Evolutionary conservation across 2,888 invertebrate species (phyloP).

Genomic region (Arctia plantaginis): DNA sequence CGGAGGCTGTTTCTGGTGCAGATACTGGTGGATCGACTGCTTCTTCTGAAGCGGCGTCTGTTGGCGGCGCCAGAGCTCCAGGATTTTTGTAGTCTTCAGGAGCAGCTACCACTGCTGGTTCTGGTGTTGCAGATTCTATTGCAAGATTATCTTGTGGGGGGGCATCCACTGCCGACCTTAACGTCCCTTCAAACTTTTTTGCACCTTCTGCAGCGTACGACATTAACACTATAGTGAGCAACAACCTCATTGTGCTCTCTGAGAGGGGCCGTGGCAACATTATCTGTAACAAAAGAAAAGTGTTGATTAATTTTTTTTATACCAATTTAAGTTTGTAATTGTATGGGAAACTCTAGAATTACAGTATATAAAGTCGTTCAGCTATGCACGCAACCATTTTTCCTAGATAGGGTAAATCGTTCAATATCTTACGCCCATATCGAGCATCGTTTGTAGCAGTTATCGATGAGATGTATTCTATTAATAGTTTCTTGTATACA

Average conservation of each 20-base stretch:
- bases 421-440: slow-evolving; percentile 58
- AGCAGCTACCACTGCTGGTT: slow-evolving; percentile 79
- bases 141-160: slow-evolving; percentile 83
- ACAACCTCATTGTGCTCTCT: slow-evolving; percentile 78
- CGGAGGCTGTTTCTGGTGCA: slow-evolving; percentile 80
- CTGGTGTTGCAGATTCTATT: slow-evolving; percentile 79
- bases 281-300: slow-evolving; percentile 82
- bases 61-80: slow-evolving; percentile 72
- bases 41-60: slow-evolving; percentile 55
- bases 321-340: slow-evolving; percentile 64
- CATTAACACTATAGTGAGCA: slow-evolving; percentile 79
- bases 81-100: slow-evolving; percentile 80
- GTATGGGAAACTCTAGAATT: slow-evolving; percentile 69
- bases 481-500: slow-evolving; percentile 50
- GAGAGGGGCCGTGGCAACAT: slow-evolving; percentile 79
- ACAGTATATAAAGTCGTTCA: slow-evolving; percentile 60
- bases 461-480: slow-evolving; percentile 55
- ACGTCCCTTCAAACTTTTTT: slow-evolving; percentile 81
- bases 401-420: slow-evolving; percentile 58
- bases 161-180: slow-evolving; percentile 81
- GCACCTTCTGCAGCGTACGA: slow-evolving; percentile 80
- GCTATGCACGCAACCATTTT: slow-evolving; percentile 65
- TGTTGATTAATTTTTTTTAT: slow-evolving; percentile 67
- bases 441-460: slow-evolving; percentile 53
- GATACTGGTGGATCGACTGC: slow-evolving; percentile 63